Percentiles rank a stretch among this genome's conserved stretches.
Evolutionary conservation across 2,797 vertebrate species (phyloP).

Genomic region (Babyrousa celebensis): DNA sequence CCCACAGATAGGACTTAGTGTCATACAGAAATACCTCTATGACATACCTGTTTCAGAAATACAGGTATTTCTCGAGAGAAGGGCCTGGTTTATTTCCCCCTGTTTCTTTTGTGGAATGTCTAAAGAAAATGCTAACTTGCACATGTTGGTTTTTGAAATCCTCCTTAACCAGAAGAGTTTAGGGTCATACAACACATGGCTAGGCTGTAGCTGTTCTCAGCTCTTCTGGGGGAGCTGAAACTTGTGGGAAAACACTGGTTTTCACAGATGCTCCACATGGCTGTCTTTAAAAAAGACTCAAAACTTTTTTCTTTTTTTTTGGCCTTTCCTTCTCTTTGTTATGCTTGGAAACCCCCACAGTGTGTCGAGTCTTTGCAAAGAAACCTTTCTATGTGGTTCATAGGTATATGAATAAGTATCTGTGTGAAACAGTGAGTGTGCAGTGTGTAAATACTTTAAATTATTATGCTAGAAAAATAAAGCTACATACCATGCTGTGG

Average conservation of each 20-base stretch:
- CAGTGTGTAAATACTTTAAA: constrained; percentile 97
- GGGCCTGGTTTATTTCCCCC: constrained; percentile 71
- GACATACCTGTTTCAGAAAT: constrained; percentile 24
- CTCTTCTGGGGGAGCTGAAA: constrained; percentile 83
- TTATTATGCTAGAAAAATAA: constrained; percentile 97
- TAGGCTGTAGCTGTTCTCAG: constrained; percentile 83
- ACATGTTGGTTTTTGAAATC: constrained; percentile 84
- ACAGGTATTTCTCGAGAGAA: constrained; percentile 49
- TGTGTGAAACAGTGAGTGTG: constrained; percentile 95
- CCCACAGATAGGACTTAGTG: not conserved
- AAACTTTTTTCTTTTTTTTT: constrained; percentile 22
- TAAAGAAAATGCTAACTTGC: constrained; percentile 87
- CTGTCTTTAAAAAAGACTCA: constrained; percentile 85
- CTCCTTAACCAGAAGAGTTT: constrained; percentile 79
- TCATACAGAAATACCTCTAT: too few species aligned
- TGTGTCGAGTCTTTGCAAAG: constrained; percentile 87
- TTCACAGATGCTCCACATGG: constrained; percentile 84
- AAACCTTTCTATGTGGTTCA: constrained; percentile 91
- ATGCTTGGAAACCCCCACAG: constrained; percentile 75
- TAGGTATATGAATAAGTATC: constrained; percentile 93
- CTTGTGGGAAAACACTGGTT: constrained; percentile 87
- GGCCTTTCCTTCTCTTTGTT: constrained; percentile 79
- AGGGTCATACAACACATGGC: constrained; percentile 77
- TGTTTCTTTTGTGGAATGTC: constrained; percentile 81
- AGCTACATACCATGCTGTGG: constrained; percentile 94